Evolutionary conservation across 2,113 vertebrate species (phyloP).

Genomic region (Syrmaticus mikado): DNA sequence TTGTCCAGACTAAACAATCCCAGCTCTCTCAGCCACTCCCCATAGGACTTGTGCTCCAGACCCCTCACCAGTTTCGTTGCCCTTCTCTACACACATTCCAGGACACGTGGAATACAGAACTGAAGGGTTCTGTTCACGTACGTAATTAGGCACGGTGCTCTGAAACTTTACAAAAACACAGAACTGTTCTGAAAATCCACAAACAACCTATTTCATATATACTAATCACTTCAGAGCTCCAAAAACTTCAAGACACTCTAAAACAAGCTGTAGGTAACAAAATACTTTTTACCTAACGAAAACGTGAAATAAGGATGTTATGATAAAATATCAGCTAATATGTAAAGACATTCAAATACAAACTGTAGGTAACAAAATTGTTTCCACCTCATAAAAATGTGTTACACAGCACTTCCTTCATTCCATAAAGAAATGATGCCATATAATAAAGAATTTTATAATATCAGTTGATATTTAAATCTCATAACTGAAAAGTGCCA

Average conservation of each 20-base stretch:
- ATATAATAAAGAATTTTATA: background rate
- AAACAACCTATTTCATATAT: background rate
- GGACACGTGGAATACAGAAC: background rate
- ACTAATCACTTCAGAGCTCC: background rate
- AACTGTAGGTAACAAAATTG: background rate
- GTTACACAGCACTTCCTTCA: background rate
- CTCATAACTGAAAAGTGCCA: background rate
- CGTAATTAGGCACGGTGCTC: background rate
- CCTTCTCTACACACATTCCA: too few species aligned
- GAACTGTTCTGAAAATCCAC: background rate
- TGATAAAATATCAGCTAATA: too few species aligned
- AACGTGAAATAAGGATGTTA: too few species aligned
- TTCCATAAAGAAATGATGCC: background rate
- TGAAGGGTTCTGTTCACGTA: background rate
- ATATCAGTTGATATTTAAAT: background rate
- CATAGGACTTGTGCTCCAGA: too few species aligned
- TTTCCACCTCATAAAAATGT: too few species aligned
- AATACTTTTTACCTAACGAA: background rate
- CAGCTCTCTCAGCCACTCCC: too few species aligned
- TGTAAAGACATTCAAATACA: background rate
- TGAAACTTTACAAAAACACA: background rate
- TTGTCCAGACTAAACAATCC: too few species aligned
- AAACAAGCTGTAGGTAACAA: background rate
- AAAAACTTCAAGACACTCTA: background rate
- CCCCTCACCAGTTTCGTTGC: too few species aligned